Evolutionary conservation across 53 echinoderm and acorn worm genomes (phyloP).

Genomic region (Glandiceps talaboti): DNA sequence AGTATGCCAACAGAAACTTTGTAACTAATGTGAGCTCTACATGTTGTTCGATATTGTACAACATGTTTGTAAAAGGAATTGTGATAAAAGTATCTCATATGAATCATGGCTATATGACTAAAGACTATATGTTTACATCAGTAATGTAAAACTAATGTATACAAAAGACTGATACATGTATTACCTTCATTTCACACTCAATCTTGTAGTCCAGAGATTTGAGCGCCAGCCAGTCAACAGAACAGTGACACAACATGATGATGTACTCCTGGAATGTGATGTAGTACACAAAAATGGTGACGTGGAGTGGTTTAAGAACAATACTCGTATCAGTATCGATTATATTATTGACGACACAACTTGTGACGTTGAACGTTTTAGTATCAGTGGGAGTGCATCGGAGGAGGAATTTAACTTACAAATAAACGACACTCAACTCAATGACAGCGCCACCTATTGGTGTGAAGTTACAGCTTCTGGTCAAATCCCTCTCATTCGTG

Average conservation of each 20-base stretch:
- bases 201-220: not conserved
- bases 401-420: not conserved
- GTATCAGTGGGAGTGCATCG: not conserved
- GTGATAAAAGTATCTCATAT: no score
- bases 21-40: no score
- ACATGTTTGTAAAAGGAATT: no score
- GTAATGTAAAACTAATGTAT: no score
- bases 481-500: not conserved
- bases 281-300: not conserved
- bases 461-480: not conserved
- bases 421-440: not conserved
- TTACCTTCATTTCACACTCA: not conserved
- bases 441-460: not conserved
- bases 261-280: not conserved
- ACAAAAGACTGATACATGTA: no score
- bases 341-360: not conserved
- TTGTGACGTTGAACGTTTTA: not conserved
- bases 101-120: no score
- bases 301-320: not conserved
- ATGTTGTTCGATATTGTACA: no score
- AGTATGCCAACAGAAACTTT: no score
- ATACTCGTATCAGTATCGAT: not conserved
- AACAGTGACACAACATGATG: not conserved
- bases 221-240: not conserved
- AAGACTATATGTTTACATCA: no score